Evolutionary conservation across 2,888 invertebrate species (phyloP), one percentile per base, ranked within the genome.

Genomic region (Maniola hyperantus): DNA sequence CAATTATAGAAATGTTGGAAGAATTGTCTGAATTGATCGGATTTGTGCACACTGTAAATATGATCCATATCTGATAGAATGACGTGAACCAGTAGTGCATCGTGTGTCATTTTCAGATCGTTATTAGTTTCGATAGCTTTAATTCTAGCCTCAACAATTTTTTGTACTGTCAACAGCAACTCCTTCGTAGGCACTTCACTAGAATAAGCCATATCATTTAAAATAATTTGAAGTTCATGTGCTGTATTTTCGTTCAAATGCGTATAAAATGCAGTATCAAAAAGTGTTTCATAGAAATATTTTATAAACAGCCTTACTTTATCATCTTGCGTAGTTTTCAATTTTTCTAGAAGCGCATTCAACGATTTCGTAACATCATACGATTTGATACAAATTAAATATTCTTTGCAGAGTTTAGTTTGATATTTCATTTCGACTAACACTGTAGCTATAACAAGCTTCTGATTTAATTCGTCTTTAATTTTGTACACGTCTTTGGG

Each of bases 51-150:
- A 48, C 77, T 77, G 42, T 83, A 89, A 51, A 85, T 75, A 55
- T 84, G 80, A 69, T 90, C 89, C 76, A 90, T 73, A 68, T 90
- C 89, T 5, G 89, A 88, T 6, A 90, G 68, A 67, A 89, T 87
- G 0, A 75, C 75, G 53, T 86, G 77, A 0, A 87, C 71, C 48
- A 90, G 67, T 36, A 81, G 74, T 2, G 82, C 76, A 10, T 89
- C 88, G 42, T 77, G 77, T 0, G 79, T 80, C 15, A 76, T 72
- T 5, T 67, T 61, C 2, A 67, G 53, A 10, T 76, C 72, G 26
- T 57, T 69, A 26, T 78, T 72, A 0, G 55, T 67, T 34, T 72
- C 54, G 8, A 80, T 48, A 7, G 73, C 65, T 18, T 75, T 71
- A 1, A 84, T n/a, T 72, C 85, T 80, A 0, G 72, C 71, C 64